A percentile compares a stretch with the other conserved stretches of the same genome.
Conservation (phyloP, 2,888 invertebrate species). For the Microctonus brassicae region DNA sequence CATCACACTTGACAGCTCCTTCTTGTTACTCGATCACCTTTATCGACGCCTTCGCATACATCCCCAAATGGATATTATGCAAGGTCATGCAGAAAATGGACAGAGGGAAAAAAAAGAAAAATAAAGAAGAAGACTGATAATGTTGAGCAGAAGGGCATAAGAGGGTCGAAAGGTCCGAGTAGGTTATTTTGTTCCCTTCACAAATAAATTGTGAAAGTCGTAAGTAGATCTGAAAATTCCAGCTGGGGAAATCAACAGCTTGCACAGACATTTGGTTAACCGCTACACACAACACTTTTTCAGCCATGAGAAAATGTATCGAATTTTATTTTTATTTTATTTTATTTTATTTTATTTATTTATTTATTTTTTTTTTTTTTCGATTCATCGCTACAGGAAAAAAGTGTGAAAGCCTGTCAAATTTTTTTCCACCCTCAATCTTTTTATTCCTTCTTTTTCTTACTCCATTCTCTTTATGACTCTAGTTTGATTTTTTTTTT, state of each 20-base stretch:
- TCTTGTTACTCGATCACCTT: background rate
- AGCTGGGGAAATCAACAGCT: constrained; percentile 38
- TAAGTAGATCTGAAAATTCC: constrained; percentile 10
- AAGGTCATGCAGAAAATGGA: constrained; percentile 17
- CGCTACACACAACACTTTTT: background rate
- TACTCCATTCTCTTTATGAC: background rate
- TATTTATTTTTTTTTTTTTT: constrained; percentile 2
- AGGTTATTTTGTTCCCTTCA: background rate
- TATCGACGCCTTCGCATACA: background rate
- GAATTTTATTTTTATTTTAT: constrained; percentile 1
- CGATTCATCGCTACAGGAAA: background rate
- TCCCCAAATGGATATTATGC: background rate
- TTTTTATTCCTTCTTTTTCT: background rate
- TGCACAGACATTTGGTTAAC: constrained; percentile 34
- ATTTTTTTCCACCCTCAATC: background rate
- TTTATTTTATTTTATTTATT: constrained; percentile 1
- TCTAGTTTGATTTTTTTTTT: background rate
- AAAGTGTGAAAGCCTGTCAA: background rate
- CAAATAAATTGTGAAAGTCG: constrained; percentile 18
- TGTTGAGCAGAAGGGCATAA: background rate
- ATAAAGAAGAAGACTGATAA: background rate
- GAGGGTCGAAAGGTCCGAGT: background rate
- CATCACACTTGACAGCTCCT: background rate
- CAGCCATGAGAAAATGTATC: constrained; percentile 5
- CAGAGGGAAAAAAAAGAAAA: background rate